phyloP scores from a whole-genome alignment of 2,113 vertebrate genomes.

The Leuciscus idus region DNA sequence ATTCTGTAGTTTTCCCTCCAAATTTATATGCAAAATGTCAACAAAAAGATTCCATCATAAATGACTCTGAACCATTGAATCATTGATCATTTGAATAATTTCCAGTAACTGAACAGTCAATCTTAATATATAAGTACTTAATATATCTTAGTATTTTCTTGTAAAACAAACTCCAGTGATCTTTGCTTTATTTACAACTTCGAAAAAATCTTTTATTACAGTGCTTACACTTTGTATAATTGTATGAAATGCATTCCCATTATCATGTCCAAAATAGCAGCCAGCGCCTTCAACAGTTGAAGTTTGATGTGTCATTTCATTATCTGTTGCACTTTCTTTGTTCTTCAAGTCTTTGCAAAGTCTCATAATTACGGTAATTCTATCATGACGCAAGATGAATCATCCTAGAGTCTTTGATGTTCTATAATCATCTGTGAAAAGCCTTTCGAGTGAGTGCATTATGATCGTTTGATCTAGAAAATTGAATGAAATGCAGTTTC shows the following conservation, averaged over 20 bases:
- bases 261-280: not conserved
- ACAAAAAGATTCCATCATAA: not conserved
- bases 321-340: not conserved
- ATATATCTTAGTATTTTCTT: too few relatives aligned
- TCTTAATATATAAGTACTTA: not conserved
- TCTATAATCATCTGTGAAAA: not conserved
- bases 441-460: not conserved
- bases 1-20: not conserved
- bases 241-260: too few relatives aligned
- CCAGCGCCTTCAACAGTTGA: not conserved
- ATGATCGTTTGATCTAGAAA: not conserved
- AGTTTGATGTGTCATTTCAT: not conserved
- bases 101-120: not conserved
- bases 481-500: not conserved
- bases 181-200: too few relatives aligned
- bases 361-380: conserved; percentile 19
- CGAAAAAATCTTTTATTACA: too few relatives aligned
- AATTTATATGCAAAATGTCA: not conserved
- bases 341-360: not conserved
- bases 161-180: too few relatives aligned
- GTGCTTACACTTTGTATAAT: too few relatives aligned
- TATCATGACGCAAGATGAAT: not conserved
- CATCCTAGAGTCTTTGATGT: not conserved
- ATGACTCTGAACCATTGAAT: not conserved
- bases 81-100: not conserved